phyloP scores from a whole-genome alignment of 1,140 invertebrate species.

The Drosophila nebulosa region DNA sequence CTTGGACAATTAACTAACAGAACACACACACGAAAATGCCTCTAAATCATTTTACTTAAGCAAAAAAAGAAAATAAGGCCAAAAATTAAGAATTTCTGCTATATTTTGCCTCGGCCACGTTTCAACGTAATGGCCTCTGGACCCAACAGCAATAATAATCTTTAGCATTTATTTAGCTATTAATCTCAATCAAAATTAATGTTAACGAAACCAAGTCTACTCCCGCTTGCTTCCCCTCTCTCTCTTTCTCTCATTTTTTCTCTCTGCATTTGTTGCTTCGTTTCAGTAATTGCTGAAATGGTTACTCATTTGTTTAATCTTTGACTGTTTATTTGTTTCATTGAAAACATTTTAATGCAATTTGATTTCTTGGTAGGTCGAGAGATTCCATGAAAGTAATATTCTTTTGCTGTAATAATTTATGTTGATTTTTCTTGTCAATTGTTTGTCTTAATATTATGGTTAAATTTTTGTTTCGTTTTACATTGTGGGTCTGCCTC shows the following conservation, averaged over 20 bases:
- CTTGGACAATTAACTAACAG: constrained; percentile 48
- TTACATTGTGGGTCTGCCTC: not conserved
- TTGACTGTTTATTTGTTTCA: constrained; percentile 54
- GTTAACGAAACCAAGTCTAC: constrained; percentile 48
- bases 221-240: not conserved
- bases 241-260: not conserved
- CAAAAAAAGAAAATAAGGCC: constrained; percentile 18
- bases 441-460: not conserved
- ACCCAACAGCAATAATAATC: constrained; percentile 61
- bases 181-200: constrained; percentile 79
- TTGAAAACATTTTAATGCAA: constrained; percentile 34
- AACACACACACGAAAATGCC: constrained; percentile 10
- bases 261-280: constrained; percentile 20
- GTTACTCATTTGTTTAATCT: constrained; percentile 45
- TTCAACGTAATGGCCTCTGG: constrained; percentile 30
- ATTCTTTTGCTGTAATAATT: constrained; percentile 12
- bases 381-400: constrained; percentile 16
- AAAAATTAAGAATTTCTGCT: constrained; percentile 49
- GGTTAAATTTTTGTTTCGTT: not conserved
- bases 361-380: constrained; percentile 35
- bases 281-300: constrained; percentile 23
- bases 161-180: constrained; percentile 73
- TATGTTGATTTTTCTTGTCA: not conserved
- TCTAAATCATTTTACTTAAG: constrained; percentile 23
- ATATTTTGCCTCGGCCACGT: constrained; percentile 30